Conservation (phyloP, 2,797 vertebrate genomes). For the Darevskia mixta region DNA sequence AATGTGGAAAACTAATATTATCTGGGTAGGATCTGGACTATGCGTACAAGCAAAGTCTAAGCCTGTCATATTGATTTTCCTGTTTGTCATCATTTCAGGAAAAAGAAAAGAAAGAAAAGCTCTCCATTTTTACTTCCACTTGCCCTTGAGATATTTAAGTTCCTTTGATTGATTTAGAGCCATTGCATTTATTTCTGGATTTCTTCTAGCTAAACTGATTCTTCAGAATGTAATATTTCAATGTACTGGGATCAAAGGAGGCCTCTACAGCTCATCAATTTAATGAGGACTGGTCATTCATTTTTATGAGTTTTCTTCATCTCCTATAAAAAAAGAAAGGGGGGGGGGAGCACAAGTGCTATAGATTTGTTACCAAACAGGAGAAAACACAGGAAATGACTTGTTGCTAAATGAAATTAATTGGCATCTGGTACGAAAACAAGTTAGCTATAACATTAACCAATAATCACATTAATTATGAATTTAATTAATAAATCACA, state of each 20-base stretch:
- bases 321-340: constrained; percentile 36
- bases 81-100: constrained; percentile 57
- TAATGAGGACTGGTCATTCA: constrained; percentile 53
- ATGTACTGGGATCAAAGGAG: constrained; percentile 46
- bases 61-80: constrained; percentile 44
- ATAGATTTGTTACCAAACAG: constrained; percentile 35
- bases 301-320: constrained; percentile 59
- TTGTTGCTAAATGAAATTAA: constrained; percentile 52
- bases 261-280: constrained; percentile 50
- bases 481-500: constrained; percentile 51
- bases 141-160: constrained; percentile 60
- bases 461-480: constrained; percentile 21
- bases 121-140: constrained; percentile 51
- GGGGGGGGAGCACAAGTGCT: constrained; percentile 10
- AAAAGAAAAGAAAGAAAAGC: constrained; percentile 1
- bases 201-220: constrained; percentile 62
- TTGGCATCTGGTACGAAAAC: constrained; percentile 27
- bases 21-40: not conserved
- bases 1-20: constrained; percentile 22
- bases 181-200: constrained; percentile 55
- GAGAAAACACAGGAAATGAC: constrained; percentile 9
- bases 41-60: constrained; percentile 24
- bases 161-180: constrained; percentile 60
- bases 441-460: constrained; percentile 41
- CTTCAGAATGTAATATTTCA: constrained; percentile 55